Evolutionary conservation across 2,113 vertebrate genomes (phyloP), one percentile per base, ranked within the genome.

Genomic region (Lophotis ruficrista): DNA sequence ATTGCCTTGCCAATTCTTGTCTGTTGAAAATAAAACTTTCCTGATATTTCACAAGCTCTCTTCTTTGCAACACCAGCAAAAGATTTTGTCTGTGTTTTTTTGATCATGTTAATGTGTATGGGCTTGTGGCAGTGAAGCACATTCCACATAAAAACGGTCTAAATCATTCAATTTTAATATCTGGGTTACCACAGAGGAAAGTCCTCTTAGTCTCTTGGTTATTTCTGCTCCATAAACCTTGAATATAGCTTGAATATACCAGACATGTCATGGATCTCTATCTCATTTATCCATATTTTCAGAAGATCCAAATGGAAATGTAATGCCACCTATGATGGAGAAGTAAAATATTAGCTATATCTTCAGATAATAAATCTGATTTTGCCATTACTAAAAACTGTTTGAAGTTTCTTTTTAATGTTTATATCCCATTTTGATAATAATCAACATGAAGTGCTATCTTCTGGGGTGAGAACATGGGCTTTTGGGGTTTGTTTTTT

Each of bases 181-280:
- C 82, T 85, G 54, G 15, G 24, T 95, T 94, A 62, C 70, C 28
- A 85, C 0, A 0, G 25, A 68, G 47, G 83, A 85, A 93, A 78
- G 41, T 77, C 37, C 27, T 83, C n/a, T 81, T 61, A 82, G 31
- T 24, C 23, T 60, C 41, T 83, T 6, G 1, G 82, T 80, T 92
- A 54, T 94, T 94, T 96, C 92, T 96, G 82, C 82, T 80, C 58
- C 82, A 90, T 90, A 91, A 95, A 94, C 27, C 21, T 77, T 69
- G 31, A 91, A 38, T 50, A 72, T 5, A 54, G 41, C 70, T 79
- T 94, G n/a, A n/a, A n/a, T n/a, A 35, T 61, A 56, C 43, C 51
- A 82, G 45, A 16, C 60, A 64, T 12, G 14, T n/a, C 64, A 47
- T 14, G 21, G 7, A 30, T 94, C 18, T 75, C 35, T 31, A 3